phyloP scores from a whole-genome alignment of 2,888 invertebrate genomes.

The Sipunculus nudus region DNA sequence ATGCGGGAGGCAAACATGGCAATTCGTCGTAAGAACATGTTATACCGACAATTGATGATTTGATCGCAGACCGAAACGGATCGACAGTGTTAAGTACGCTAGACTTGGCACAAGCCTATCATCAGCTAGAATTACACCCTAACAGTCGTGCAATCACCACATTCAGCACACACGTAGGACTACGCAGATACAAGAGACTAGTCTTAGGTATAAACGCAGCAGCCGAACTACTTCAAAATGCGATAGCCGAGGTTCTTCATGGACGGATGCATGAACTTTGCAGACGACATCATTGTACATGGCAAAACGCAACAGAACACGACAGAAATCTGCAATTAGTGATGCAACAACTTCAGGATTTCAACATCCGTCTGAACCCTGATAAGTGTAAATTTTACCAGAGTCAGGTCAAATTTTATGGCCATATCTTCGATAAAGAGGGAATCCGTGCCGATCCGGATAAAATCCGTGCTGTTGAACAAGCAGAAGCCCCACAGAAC shows the following conservation, averaged over 20 bases:
- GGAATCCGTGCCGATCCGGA: slow-evolving; percentile 29
- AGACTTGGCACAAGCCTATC: slow-evolving; percentile 10
- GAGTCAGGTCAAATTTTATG: background rate
- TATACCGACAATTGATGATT: slow-evolving; percentile 16
- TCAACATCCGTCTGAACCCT: slow-evolving; percentile 18
- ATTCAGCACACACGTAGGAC: slow-evolving; percentile 31
- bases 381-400: slow-evolving; percentile 21
- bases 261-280: slow-evolving; percentile 1
- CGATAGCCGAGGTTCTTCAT: slow-evolving; percentile 9
- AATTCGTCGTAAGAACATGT: slow-evolving; percentile 28
- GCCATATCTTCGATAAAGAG: slow-evolving; percentile 7
- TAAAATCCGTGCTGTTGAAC: slow-evolving; percentile 37
- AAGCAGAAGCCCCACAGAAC: slow-evolving; percentile 30
- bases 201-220: slow-evolving; percentile 25
- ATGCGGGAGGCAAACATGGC: slow-evolving; percentile 38
- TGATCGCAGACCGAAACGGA: slow-evolving; percentile 18
- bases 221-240: slow-evolving; percentile 19
- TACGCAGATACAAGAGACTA: slow-evolving; percentile 26
- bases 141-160: slow-evolving; percentile 29
- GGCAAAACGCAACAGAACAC: slow-evolving; percentile 10
- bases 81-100: slow-evolving; percentile 13
- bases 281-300: too few species aligned
- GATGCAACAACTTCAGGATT: slow-evolving; percentile 21
- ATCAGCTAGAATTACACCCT: slow-evolving; percentile 11
- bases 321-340: slow-evolving; percentile 5